A percentile compares a stretch with the other conserved stretches of the same genome.
Evolutionary conservation across 2,113 vertebrate species (phyloP).

Genomic region (Forbesichthys agassizii): DNA sequence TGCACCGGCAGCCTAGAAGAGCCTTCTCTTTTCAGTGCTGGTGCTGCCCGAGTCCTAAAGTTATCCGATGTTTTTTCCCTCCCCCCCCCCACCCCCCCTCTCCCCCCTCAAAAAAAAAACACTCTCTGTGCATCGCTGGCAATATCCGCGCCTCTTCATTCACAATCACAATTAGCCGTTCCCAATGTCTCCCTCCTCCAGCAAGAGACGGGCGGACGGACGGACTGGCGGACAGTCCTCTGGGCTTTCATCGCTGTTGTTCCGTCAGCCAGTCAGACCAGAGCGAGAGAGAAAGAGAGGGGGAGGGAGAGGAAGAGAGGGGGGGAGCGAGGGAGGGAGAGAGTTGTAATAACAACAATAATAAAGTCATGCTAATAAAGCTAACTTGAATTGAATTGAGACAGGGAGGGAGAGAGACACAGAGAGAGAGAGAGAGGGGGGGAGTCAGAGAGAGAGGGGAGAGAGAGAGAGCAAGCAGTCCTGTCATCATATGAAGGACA

Average conservation of each 20-base stretch:
- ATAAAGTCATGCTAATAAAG: no score
- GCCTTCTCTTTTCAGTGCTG: constrained; percentile 17
- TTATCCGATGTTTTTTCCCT: constrained; percentile 34
- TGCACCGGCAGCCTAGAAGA: constrained; percentile 12
- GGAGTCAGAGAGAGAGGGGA: no score
- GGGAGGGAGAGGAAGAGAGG: no score
- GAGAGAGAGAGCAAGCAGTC: no score
- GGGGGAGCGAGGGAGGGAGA: no score
- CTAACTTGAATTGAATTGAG: no score
- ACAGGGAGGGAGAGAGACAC: no score
- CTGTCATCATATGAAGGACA: no score
- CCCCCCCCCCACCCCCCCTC: constrained; percentile 18
- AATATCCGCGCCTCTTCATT: constrained; percentile 18
- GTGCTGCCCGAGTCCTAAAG: constrained; percentile 29
- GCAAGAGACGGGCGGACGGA: constrained; percentile 6
- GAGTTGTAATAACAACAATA: no score
- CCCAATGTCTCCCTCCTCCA: constrained; percentile 34
- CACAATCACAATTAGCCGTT: constrained; percentile 18
- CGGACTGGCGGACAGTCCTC: constrained; percentile 36
- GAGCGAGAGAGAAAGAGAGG: no score
- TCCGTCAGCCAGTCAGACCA: not conserved
- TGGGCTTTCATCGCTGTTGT: constrained; percentile 30
- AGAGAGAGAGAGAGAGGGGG: no score
- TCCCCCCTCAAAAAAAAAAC: no score
- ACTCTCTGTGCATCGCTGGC: constrained; percentile 26